Conservation (phyloP, 2,888 invertebrate species). For the Ochropleura leucogaster region DNA sequence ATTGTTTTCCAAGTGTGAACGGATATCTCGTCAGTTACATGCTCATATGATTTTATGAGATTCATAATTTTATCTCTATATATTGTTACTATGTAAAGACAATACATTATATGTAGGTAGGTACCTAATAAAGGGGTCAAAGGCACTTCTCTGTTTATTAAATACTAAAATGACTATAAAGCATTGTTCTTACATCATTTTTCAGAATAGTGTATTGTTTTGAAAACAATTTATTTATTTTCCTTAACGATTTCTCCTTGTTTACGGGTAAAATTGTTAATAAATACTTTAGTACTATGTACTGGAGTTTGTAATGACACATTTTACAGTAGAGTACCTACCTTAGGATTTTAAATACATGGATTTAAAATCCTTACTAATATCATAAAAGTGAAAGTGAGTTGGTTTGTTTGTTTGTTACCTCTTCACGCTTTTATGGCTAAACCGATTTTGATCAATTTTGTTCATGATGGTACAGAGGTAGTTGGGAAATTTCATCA, state of each 20-base stretch:
- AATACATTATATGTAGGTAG: not conserved
- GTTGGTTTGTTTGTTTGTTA: too few species aligned
- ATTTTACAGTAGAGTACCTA: not conserved
- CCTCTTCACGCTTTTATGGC: too few species aligned
- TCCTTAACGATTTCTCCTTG: conserved; percentile 4
- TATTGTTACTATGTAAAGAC: not conserved
- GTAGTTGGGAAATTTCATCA: too few species aligned
- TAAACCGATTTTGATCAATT: too few species aligned
- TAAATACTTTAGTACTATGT: not conserved
- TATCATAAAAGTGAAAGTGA: too few species aligned
- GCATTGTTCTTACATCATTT: conserved; percentile 9
- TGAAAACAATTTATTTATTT: conserved; percentile 32
- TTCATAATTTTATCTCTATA: not conserved
- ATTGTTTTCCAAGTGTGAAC: too few species aligned
- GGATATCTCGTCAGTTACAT: not conserved
- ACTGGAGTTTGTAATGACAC: not conserved
- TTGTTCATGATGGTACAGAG: too few species aligned
- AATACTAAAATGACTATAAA: not conserved
- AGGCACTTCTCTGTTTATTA: conserved; percentile 16
- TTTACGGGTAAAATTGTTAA: conserved; percentile 1
- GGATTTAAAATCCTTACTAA: too few species aligned
- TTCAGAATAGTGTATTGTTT: conserved; percentile 8
- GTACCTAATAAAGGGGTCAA: conserved; percentile 9
- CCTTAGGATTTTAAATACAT: too few species aligned
- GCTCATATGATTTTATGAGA: not conserved